Evolutionary conservation across 2,888 invertebrate genomes (phyloP), one percentile per base, ranked within the genome.

Genomic region (Zelleria hepariella): DNA sequence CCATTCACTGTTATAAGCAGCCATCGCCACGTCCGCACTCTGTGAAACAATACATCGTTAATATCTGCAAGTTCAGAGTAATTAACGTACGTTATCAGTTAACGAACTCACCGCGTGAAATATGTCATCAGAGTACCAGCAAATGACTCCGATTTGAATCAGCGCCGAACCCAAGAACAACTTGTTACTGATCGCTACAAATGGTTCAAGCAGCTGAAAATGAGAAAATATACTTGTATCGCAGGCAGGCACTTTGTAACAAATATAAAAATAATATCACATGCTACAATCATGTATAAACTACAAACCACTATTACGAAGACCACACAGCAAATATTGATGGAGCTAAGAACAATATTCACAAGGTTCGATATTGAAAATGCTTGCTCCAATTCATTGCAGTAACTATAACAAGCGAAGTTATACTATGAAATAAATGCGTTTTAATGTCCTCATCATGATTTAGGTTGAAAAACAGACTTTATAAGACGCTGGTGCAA

Each of bases 71-170:
- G n/a, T n/a, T n/a, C n/a, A n/a, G n/a, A n/a, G n/a, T n/a, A n/a
- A n/a, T n/a, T n/a, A n/a, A n/a, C n/a, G n/a, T n/a, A n/a, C n/a
- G n/a, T n/a, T n/a, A n/a, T n/a, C n/a, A 42, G 32, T 42, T 42
- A 5, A 15, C 32, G 10, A 10, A 75, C 80, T 64, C 62, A 88
- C 87, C 71, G 85, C 85, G 66, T 83, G 79, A 61, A 77, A 81
- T 62, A 87, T 86, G 61, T 86, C 80, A 62, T 88, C 87, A 18
- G 86, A 86, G 66, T 87, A 88, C 86, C 86, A 86, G 65, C 87
- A 88, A 61, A 88, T 65, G 67, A 85, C 76, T 59, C 86, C 86
- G 23, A 86, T 82, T 77, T 88, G 87, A 63, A 86, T 78, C 3
- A 88, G 66, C 52, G 82, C 80, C 18, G 86, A 82, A 15, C 69